Conservation (phyloP, 2,888 invertebrate species). For the Orchesella flavescens region DNA sequence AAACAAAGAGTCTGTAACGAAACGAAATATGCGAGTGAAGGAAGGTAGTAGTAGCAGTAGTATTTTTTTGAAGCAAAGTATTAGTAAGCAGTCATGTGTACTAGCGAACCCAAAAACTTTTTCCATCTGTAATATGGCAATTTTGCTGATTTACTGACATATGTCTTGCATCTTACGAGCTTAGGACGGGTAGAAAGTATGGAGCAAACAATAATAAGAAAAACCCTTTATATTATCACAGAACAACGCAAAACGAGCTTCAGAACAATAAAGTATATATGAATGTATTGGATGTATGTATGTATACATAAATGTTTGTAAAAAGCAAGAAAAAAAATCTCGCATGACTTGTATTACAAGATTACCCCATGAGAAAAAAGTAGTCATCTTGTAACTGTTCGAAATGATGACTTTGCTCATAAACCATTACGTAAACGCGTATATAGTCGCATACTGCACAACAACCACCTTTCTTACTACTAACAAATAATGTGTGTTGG, state of each 20-base stretch:
- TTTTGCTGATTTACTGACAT: conserved; percentile 63
- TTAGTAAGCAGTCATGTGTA: conserved; percentile 54
- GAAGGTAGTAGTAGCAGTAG: neutral
- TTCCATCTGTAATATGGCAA: conserved; percentile 62
- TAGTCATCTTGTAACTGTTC: neutral
- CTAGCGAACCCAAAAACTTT: conserved; percentile 54
- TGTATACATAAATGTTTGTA: neutral
- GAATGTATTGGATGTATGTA: neutral
- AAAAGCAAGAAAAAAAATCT: neutral
- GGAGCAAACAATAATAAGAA: conserved; percentile 18
- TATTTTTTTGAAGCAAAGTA: neutral
- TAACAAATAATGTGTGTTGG: neutral
- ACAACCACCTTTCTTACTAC: neutral
- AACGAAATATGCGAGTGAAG: conserved; percentile 11
- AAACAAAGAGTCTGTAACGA: conserved; percentile 23
- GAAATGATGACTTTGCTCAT: neutral
- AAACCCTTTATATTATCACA: conserved; percentile 6
- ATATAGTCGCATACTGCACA: neutral
- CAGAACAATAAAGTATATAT: neutral
- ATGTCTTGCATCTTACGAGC: conserved; percentile 54
- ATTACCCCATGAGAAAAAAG: conserved; percentile 6
- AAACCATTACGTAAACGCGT: conserved; percentile 14
- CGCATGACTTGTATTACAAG: conserved; percentile 5
- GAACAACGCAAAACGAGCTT: neutral
- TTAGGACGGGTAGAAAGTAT: conserved; percentile 3